phyloP scores from a whole-genome alignment of 2,113 vertebrate genomes.

The Pangasianodon gigas region DNA sequence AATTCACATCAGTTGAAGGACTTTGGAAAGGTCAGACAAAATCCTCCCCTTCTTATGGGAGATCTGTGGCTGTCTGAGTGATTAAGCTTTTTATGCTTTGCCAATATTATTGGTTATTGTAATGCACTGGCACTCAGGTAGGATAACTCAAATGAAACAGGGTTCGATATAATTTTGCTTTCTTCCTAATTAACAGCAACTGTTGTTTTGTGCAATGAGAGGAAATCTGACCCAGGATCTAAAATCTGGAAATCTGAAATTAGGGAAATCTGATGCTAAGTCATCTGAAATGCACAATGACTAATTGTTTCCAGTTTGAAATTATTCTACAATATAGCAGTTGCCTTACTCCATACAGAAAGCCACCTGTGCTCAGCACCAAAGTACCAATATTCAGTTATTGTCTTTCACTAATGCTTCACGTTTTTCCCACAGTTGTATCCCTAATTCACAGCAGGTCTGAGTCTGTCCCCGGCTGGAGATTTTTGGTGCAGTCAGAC shows the following conservation, averaged over 20 bases:
- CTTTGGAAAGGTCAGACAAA: slow-evolving; percentile 16
- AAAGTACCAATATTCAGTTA: not conserved
- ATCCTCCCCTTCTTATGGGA: not conserved
- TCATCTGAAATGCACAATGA: not conserved
- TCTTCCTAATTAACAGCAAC: not conserved
- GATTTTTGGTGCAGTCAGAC: not conserved
- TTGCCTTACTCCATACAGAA: not conserved
- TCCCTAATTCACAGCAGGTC: not conserved
- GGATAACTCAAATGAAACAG: not conserved
- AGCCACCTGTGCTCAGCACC: not conserved
- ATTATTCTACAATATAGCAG: not conserved
- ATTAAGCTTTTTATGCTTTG: slow-evolving; percentile 15
- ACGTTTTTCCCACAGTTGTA: not conserved
- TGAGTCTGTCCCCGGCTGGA: not conserved
- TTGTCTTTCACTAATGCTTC: not conserved
- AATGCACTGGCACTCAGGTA: not conserved
- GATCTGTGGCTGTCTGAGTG: not conserved
- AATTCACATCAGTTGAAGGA: not conserved
- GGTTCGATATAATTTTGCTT: not conserved
- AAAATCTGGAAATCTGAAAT: not conserved
- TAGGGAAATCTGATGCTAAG: not conserved
- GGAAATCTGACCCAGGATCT: not conserved
- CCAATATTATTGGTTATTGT: slow-evolving; percentile 14
- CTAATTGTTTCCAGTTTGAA: not conserved
- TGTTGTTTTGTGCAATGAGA: not conserved